phyloP scores from a whole-genome alignment of 2,888 invertebrate species.

The Cybosia mesomella region DNA sequence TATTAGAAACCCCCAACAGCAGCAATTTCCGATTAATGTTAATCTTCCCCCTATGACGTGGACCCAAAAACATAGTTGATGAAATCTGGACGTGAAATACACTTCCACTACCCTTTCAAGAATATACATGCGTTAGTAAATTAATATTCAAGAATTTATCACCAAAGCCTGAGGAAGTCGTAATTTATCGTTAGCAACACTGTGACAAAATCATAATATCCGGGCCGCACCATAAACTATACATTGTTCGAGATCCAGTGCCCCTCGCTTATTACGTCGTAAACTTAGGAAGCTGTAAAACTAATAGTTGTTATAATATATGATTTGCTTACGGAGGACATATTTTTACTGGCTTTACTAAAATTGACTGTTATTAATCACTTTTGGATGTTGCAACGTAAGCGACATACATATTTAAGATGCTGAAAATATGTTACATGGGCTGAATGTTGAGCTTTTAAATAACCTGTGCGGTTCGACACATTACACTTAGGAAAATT shows the following conservation, averaged over 20 bases:
- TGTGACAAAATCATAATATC: slow-evolving; percentile 11
- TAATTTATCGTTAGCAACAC: not conserved
- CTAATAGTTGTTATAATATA: slow-evolving; percentile 21
- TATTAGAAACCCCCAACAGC: not conserved
- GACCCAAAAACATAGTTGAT: no score
- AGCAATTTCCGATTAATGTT: no score
- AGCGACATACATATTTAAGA: slow-evolving; percentile 5
- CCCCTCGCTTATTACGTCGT: slow-evolving; percentile 22
- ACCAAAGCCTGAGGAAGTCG: not conserved
- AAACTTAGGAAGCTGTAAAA: slow-evolving; percentile 29
- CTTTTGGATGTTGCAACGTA: not conserved
- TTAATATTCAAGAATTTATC: not conserved
- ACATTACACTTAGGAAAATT: not conserved
- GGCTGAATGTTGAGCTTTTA: not conserved
- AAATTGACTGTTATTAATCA: slow-evolving; percentile 5
- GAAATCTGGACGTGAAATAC: no score
- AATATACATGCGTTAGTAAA: not conserved
- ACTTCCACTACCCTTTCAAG: not conserved
- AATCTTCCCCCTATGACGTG: no score
- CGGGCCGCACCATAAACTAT: slow-evolving; percentile 15
- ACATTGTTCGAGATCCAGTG: slow-evolving; percentile 18
- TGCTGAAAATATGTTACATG: not conserved
- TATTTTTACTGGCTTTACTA: slow-evolving; percentile 5
- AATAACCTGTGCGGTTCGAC: not conserved
- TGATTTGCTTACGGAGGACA: slow-evolving; percentile 23